Evolutionary conservation across 2,113 vertebrate species (phyloP).

Genomic region (Mormoops blainvillei): DNA sequence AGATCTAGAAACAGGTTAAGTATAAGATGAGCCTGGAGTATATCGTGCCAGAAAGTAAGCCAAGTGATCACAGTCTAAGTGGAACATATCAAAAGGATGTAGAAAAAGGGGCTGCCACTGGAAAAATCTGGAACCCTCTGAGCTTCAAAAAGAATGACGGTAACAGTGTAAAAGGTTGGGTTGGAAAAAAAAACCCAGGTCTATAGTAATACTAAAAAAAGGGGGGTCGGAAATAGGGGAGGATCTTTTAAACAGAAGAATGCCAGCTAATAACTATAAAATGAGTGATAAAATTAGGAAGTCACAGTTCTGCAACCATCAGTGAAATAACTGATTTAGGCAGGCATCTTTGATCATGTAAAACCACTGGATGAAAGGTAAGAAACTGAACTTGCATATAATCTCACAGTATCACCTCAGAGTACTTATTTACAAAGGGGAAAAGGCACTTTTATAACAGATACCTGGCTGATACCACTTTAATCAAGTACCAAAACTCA

Average conservation of each 20-base stretch:
- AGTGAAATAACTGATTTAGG: not conserved
- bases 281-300: not conserved
- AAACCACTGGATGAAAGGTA: not conserved
- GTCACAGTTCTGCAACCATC: not conserved
- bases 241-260: not conserved
- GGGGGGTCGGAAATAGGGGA: fast-evolving
- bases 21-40: not conserved
- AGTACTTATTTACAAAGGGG: not conserved
- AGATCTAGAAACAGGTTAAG: not conserved
- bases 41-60: not conserved
- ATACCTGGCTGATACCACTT: not conserved
- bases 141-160: not conserved
- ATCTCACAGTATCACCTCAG: not conserved
- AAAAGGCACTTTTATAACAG: not conserved
- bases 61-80: not conserved
- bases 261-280: not conserved
- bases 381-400: not conserved
- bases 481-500: not conserved
- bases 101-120: not conserved
- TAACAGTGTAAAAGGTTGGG: not conserved
- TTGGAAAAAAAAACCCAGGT: not conserved
- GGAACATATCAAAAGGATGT: not conserved
- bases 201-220: not conserved
- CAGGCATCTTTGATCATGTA: not conserved
- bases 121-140: not conserved